Evolutionary conservation across 2,888 invertebrate species (phyloP).

Genomic region (Vesta saturnalis): DNA sequence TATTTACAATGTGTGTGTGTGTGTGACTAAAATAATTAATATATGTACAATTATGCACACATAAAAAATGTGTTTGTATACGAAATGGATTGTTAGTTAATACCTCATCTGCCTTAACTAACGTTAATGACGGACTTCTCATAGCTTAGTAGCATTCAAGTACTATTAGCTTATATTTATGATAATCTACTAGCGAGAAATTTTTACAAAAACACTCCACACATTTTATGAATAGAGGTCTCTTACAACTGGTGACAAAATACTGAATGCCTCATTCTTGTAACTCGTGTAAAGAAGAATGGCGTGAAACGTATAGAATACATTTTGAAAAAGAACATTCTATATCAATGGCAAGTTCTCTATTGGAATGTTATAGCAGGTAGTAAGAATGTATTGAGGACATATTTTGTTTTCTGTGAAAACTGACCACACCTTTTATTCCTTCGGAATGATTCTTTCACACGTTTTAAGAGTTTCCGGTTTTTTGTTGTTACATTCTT

Average conservation of each 20-base stretch:
- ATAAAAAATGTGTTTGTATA: too few relatives aligned
- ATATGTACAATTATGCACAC: too few relatives aligned
- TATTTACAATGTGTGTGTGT: too few relatives aligned
- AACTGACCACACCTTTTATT: constrained; percentile 63
- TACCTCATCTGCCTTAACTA: too few relatives aligned
- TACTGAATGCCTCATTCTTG: constrained; percentile 52
- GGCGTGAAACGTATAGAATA: constrained; percentile 46
- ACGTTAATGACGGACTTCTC: too few relatives aligned
- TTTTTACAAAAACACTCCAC: constrained; percentile 9
- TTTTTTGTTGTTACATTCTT: constrained; percentile 60
- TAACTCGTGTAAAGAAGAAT: constrained; percentile 45
- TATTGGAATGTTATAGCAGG: constrained; percentile 57
- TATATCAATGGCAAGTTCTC: constrained; percentile 59
- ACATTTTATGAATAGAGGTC: constrained; percentile 25
- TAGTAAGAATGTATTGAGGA: constrained; percentile 49
- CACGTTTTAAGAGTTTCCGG: constrained; percentile 63
- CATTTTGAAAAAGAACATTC: constrained; percentile 57
- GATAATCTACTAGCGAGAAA: constrained; percentile 11
- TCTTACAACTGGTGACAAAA: constrained; percentile 50
- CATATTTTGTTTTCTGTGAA: constrained; percentile 62
- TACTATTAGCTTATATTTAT: constrained; percentile 8
- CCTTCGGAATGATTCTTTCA: constrained; percentile 59
- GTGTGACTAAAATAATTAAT: too few relatives aligned
- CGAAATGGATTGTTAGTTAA: too few relatives aligned
- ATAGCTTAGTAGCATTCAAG: too few relatives aligned